Evolutionary conservation across 1,140 invertebrate species (phyloP), one percentile per base, ranked within the genome.

Genomic region (Musca domestica): DNA sequence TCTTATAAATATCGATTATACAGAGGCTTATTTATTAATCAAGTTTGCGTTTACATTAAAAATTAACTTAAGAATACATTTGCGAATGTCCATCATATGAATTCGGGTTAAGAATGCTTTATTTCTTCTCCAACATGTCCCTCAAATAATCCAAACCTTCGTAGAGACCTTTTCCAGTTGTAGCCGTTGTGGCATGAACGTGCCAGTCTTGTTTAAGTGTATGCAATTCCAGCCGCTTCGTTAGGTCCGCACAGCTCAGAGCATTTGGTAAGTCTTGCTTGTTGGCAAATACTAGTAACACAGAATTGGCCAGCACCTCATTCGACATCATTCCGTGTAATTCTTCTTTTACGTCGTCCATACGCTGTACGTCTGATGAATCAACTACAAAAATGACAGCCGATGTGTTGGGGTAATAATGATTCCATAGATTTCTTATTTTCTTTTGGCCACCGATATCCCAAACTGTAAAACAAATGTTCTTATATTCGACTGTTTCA

Each of bases 211-310:
- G 71, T 0, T 67, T 64, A 0, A 72, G 10, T 19, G 66, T 56
- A 10, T 69, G 67, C 54, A 73, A 56, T 15, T 65, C 41, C 30
- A 73, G n/a, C 2, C 49, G 65, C 10, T 15, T 15, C 56, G 95
- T 98, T 63, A 99, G 87, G 84, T 99, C 96, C 3, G 95, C 92
- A 41, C 95, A 94, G 70, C 91, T 94, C 96, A 98, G 98, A 15
- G 96, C 95, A 85, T 99, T 98, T 2, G 97, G 97, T 74, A 98
- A 87, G 84, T 99, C 97, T 86, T 99, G 97, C 86, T 99, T 99
- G 84, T 99, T 99, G 23, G 98, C 98, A 87, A 99, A 99, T 27
- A 99, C 93, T 71, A 99, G 84, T 15, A 99, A 87, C 7, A 98
- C 94, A 34, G 97, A 96, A 86, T 99, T 96, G 78, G 95, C 87